phyloP scores from a whole-genome alignment of 2,113 vertebrate genomes.

The Cervus canadensis region DNA sequence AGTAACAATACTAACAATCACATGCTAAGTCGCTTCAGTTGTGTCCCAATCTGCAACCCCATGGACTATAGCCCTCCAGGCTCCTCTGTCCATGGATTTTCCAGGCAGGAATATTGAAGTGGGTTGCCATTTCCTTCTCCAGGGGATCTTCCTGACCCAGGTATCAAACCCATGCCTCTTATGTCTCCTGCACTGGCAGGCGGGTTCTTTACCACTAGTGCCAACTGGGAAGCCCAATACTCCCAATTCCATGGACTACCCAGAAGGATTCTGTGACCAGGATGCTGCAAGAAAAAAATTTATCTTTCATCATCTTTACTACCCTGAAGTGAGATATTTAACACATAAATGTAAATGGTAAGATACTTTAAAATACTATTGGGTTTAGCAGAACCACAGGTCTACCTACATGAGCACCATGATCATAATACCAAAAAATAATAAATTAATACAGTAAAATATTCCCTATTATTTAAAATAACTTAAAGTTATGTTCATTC shows the following conservation, averaged over 20 bases:
- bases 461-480: conserved; percentile 41
- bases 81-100: background rate
- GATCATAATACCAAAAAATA: background rate
- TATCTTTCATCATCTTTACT: background rate
- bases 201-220: background rate
- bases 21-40: background rate
- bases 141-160: background rate
- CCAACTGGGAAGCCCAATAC: background rate
- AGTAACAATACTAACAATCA: background rate
- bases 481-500: conserved; percentile 37
- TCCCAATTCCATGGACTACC: background rate
- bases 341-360: background rate
- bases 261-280: background rate
- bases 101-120: background rate
- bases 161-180: background rate
- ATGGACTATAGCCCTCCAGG: background rate
- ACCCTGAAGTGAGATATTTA: background rate
- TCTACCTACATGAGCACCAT: background rate
- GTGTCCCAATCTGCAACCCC: background rate
- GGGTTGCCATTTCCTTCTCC: background rate
- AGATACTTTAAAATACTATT: background rate
- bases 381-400: background rate
- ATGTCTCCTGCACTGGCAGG: background rate
- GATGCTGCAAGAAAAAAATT: background rate
- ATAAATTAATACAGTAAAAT: background rate